A percentile compares a stretch with the other conserved stretches of the same genome.
Evolutionary conservation across 2,113 vertebrate species (phyloP).

Genomic region (Gasterosteus aculeatus): DNA sequence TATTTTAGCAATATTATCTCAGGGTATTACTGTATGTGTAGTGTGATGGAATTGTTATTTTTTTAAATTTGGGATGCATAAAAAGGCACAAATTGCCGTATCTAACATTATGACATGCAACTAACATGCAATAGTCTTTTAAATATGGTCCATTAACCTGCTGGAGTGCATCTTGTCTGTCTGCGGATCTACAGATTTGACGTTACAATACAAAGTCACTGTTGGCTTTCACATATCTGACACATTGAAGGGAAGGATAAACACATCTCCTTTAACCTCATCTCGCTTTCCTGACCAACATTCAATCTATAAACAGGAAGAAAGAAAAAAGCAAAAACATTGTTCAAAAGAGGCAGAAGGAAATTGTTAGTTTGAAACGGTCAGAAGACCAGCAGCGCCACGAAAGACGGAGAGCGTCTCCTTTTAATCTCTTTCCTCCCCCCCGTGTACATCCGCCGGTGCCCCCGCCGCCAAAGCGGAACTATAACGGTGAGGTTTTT

Average conservation of each 20-base stretch:
- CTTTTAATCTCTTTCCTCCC: slow-evolving; percentile 43
- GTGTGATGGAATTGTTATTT: slow-evolving; percentile 6
- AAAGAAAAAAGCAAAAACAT: slow-evolving; percentile 31
- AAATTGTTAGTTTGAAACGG: slow-evolving; percentile 61
- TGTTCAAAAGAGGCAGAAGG: slow-evolving; percentile 47
- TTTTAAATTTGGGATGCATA: neutral
- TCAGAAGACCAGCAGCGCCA: slow-evolving; percentile 56
- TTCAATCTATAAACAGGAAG: slow-evolving; percentile 8
- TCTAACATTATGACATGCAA: slow-evolving; percentile 37
- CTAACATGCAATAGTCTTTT: slow-evolving; percentile 14
- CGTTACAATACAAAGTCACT: slow-evolving; percentile 2
- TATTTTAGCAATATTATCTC: neutral
- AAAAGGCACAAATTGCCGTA: slow-evolving; percentile 18
- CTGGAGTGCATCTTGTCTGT: slow-evolving; percentile 3
- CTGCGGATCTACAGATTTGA: slow-evolving; percentile 10
- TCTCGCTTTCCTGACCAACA: slow-evolving; percentile 13
- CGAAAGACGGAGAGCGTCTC: slow-evolving; percentile 61
- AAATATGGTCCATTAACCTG: slow-evolving; percentile 10
- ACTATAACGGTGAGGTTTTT: neutral
- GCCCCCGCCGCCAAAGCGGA: slow-evolving; percentile 38
- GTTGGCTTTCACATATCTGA: slow-evolving; percentile 23
- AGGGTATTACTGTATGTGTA: neutral
- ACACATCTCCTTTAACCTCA: slow-evolving; percentile 5
- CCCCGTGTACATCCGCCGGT: slow-evolving; percentile 42
- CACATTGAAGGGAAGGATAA: slow-evolving; percentile 22